Evolutionary conservation across 2,113 vertebrate species (phyloP), one percentile per base, ranked within the genome.

Genomic region (Colistium nudipinnis): DNA sequence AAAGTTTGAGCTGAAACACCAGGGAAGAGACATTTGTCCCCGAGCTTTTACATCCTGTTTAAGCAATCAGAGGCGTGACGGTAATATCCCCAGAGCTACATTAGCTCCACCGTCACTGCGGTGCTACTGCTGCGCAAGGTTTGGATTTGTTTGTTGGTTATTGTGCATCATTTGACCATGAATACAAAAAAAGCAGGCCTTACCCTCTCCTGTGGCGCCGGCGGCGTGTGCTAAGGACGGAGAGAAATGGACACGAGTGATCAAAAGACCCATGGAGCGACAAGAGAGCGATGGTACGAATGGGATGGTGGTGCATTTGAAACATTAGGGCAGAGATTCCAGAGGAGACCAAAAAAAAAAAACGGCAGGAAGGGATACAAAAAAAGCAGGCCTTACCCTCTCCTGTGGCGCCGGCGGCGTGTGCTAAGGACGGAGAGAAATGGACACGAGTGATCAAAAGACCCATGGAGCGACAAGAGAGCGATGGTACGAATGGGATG

Each of bases 351-450:
- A n/a, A n/a, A n/a, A n/a, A n/a, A n/a, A n/a, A n/a, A 12, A 53
- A 38, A 56, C 16, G 36, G 8, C 17, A 36, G 47, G 24, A 65
- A 20, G 38, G 3, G 52, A n/a, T n/a, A n/a, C n/a, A n/a, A n/a
- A n/a, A n/a, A n/a, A n/a, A n/a, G 27, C 31, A 11, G 30, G 14
- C 2, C 85, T 75, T 81, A 91, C 90, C 76, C 0, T 57, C 14
- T 45, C 4, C 81, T 35, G 28, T 49, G 68, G 76, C 17, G 3
- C 62, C 70, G 22, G 74, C 14, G 36, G 2, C 7, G 10, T 54
- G 25, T 10, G 20, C 85, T 88, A 20, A n/a, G 65, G 20, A 49
- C 20, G 53, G 33, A 66, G 3, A 48, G 10, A 67, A 25, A 56
- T 12, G 39, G 13, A 73, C 16, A 20, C 1, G 62, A 54, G 17